phyloP scores from a whole-genome alignment of 2,797 vertebrate genomes.

The Zonotrichia albicollis region DNA sequence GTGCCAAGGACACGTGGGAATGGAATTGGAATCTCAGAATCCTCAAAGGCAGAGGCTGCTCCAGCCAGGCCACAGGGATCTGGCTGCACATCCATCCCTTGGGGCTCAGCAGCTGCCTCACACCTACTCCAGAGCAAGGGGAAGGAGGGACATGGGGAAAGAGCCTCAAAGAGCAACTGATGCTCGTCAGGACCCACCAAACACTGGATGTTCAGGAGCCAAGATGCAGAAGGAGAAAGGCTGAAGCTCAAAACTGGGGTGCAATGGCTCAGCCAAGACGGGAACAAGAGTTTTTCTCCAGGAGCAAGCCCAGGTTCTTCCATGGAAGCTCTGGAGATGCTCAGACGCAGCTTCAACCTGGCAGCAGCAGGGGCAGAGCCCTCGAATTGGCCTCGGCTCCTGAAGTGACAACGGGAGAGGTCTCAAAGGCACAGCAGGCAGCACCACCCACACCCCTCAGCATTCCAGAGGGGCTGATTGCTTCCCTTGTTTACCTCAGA shows the following conservation, averaged over 20 bases:
- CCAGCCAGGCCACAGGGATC: accelerated
- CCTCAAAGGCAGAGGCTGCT: neutral
- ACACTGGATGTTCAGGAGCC: neutral
- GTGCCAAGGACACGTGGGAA: neutral
- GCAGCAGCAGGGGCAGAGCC: neutral
- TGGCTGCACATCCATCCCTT: neutral
- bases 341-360: neutral
- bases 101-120: neutral
- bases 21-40: neutral
- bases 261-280: accelerated
- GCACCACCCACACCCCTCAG: neutral
- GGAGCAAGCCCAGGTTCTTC: neutral
- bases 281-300: neutral
- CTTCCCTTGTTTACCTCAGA: neutral
- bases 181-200: accelerated
- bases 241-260: neutral
- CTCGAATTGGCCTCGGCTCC: accelerated
- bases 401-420: neutral
- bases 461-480: slow-evolving; percentile 28
- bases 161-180: neutral
- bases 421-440: slow-evolving; percentile 22
- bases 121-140: neutral
- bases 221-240: neutral
- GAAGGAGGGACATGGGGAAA: neutral
- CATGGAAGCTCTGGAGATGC: neutral